These are phyloP conservation scores for Elachura formosa DNA, from an alignment of 2,113 vertebrate species.

Conservation along the genomic window DNA sequence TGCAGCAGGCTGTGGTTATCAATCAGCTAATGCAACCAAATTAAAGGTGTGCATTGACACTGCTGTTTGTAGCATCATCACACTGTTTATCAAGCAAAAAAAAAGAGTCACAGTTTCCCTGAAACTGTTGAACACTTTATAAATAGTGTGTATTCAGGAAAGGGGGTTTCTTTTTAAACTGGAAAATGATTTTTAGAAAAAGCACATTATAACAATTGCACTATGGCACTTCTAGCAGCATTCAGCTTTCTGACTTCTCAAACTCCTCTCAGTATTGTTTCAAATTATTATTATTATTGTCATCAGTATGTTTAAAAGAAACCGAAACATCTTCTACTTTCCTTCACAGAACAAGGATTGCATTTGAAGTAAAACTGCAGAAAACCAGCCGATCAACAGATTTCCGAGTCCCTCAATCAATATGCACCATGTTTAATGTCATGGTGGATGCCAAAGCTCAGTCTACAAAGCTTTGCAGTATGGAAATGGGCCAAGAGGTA, in stretches of 20 bases:
- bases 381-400: conserved; percentile 96
- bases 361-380: conserved; percentile 96
- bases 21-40: not conserved
- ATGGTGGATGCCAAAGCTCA: conserved; percentile 99
- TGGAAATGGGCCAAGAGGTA: conserved; percentile 99
- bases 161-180: not conserved
- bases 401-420: conserved; percentile 96
- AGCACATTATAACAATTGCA: not conserved
- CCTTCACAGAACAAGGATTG: conserved; percentile 86
- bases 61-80: conserved; percentile 24
- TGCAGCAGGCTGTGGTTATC: not conserved
- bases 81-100: conserved; percentile 34
- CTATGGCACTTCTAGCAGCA: not conserved
- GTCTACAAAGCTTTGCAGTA: conserved; percentile 95
- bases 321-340: conserved; percentile 58
- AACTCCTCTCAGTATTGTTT: conserved; percentile 34
- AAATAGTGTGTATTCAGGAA: not conserved
- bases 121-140: not conserved
- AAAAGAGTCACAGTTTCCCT: not conserved
- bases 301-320: conserved; percentile 13
- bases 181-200: not conserved
- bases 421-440: conserved; percentile 99
- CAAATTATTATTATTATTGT: conserved; percentile 20
- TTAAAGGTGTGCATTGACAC: conserved; percentile 15
- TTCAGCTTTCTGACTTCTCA: conserved; percentile 37